phyloP scores from a whole-genome alignment of 2,888 invertebrate genomes.

The Apodemia duryi region DNA sequence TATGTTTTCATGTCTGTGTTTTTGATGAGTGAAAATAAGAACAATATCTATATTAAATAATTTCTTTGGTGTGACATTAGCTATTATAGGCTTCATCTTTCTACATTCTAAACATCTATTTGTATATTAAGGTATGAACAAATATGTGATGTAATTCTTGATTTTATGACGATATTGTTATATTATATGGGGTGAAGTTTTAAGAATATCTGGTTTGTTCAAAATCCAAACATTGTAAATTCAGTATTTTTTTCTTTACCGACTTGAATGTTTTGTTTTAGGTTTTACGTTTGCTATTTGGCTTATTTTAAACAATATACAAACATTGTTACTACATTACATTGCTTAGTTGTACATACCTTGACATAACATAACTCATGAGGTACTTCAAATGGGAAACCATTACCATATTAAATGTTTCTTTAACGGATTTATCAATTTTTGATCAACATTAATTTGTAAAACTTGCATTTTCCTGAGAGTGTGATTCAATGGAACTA shows the following conservation, averaged over 20 bases:
- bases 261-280: too few species aligned
- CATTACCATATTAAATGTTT: conserved; percentile 12
- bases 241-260: too few species aligned
- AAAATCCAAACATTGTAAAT: too few species aligned
- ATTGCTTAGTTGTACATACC: background rate
- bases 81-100: too few species aligned
- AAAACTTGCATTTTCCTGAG: background rate
- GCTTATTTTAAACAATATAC: too few species aligned
- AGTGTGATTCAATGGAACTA: background rate
- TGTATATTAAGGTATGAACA: background rate
- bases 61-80: conserved; percentile 9
- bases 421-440: background rate
- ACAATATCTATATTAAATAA: background rate
- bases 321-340: background rate
- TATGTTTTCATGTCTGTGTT: background rate
- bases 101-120: background rate
- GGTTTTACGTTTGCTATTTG: too few species aligned
- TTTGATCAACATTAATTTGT: background rate
- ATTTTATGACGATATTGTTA: too few species aligned
- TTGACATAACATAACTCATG: background rate
- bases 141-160: background rate
- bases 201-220: too few species aligned
- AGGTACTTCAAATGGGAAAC: conserved; percentile 9
- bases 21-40: background rate
- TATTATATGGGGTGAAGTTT: too few species aligned